A percentile compares a stretch with the other conserved stretches of the same genome.
Evolutionary conservation across 2,113 vertebrate genomes (phyloP).

Genomic region (cattle (Bos taurus)): ARS-UCD2.0 NC_037340.1:73302001-73302500

Average conservation of each 20-base stretch:
- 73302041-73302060: not conserved
- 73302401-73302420: not conserved
- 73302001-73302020: not conserved
- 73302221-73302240: not conserved
- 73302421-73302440: not conserved
- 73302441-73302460: not conserved
- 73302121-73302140: not conserved
- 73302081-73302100: not conserved
- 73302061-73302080: not conserved
- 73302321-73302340: not conserved
- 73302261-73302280: not conserved
- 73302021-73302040: not conserved
- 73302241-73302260: not conserved
- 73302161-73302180: not conserved
- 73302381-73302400: not conserved
- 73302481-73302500: not conserved
- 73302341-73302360: not conserved
- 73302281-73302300: not conserved
- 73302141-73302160: not conserved
- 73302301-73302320: not conserved
- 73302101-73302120: not conserved
- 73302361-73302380: not conserved
- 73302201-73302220: constrained; percentile 21
- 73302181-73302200: not conserved
- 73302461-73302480: not conserved